Base-by-base conservation (phyloP, 2,113 vertebrate genomes). In the Sapajus apella region DNA sequence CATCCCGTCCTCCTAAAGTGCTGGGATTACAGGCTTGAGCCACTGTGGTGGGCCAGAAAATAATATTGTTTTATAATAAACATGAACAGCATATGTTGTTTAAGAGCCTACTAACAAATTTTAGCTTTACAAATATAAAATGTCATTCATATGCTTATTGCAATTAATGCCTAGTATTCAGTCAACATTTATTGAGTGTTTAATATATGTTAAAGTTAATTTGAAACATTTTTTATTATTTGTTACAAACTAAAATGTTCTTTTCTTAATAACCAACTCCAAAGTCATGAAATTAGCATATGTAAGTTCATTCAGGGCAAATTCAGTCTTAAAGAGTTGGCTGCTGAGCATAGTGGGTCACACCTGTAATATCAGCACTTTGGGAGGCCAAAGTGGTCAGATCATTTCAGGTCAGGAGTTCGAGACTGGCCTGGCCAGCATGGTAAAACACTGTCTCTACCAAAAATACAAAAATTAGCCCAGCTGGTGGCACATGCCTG, bases 41-140 rank as follows among this genome's bases (percentile, higher is more conserved):
- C 27, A 64, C 61, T 64, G 27, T 64, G 61, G 27, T 64, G 61
- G 61, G 61, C 12, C 27, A 64, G 8, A 37, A 75, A 87, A 30
- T 61, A 86, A 83, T 91, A 80, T 55, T 79, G n/a, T 50, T 95
- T 96, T 94, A 11, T 81, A 94, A 75, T 58, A 64, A 7, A 76
- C 20, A 77, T 82, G 32, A 81, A 68, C 10, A 43, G 13, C 2
- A 30, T 56, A 64, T 80, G 1, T 85, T 89, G 20, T 11, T 43
- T 79, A 23, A 92, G 56, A 64, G 30, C 35, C 75, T 64, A 23
- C 13, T 91, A 82, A 88, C 23, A 84, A 84, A 75, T 94, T 94
- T 96, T 97, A 72, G 8, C 47, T 93, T 97, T 89, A 80, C 14
- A 93, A 94, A 85, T 85, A 81, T 89, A 91, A 97, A 97, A 64